phyloP scores from a whole-genome alignment of 2,888 invertebrate species.

The Podotricha telesiphe region DNA sequence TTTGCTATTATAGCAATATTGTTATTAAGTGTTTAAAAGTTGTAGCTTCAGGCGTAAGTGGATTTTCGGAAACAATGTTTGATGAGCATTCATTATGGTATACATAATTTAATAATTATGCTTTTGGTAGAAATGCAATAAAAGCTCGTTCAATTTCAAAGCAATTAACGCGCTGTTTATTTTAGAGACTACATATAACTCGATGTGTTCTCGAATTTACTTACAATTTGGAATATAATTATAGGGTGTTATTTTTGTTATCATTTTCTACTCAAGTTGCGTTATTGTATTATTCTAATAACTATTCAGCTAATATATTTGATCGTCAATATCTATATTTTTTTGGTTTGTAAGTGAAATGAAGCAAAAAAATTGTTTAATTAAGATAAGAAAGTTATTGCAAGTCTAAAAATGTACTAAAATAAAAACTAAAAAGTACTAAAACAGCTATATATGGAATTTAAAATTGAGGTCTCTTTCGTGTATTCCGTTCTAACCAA shows the following conservation, averaged over 20 bases:
- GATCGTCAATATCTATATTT: too few species aligned
- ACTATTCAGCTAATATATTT: too few species aligned
- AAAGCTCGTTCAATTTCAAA: slow-evolving; percentile 25
- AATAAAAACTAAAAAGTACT: neutral
- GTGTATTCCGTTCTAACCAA: slow-evolving; percentile 33
- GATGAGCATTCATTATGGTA: slow-evolving; percentile 24
- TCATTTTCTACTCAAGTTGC: neutral
- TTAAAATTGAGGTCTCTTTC: slow-evolving; percentile 20
- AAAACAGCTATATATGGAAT: slow-evolving; percentile 9
- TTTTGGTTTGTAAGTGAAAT: too few species aligned
- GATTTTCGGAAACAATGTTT: slow-evolving; percentile 20
- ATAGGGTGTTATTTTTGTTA: neutral
- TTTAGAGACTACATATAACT: slow-evolving; percentile 12
- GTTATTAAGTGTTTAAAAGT: neutral
- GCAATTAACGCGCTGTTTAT: slow-evolving; percentile 32
- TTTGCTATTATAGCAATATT: neutral
- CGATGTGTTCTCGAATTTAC: slow-evolving; percentile 4
- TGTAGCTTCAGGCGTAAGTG: slow-evolving; percentile 1
- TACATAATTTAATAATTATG: slow-evolving; percentile 34
- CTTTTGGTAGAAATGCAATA: slow-evolving; percentile 36
- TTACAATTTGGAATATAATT: neutral
- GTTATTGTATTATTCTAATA: too few species aligned
- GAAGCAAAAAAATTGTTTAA: too few species aligned
- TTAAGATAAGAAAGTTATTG: too few species aligned
- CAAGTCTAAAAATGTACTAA: neutral